phyloP scores from a whole-genome alignment of 2,797 vertebrate species.

The Sebastes iracundus region DNA sequence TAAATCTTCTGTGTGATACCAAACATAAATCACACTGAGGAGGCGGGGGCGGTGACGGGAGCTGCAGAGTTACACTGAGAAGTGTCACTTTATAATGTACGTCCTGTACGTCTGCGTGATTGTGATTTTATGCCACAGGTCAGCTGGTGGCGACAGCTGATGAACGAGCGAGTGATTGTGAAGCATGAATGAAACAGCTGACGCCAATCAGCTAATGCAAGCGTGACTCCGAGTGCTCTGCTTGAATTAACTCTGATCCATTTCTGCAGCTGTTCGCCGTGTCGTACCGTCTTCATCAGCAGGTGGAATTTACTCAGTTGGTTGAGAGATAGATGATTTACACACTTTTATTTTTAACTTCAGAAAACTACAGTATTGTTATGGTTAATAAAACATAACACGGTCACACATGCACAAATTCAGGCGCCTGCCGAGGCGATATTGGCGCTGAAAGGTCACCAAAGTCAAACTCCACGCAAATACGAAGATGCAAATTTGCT shows the following conservation, averaged over 20 bases:
- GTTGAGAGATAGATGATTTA: not conserved
- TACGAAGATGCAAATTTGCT: too few species aligned
- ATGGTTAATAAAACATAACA: too few species aligned
- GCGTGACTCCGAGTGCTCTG: not conserved
- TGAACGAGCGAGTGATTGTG: not conserved
- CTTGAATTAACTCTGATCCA: not conserved
- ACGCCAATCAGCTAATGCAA: constrained; percentile 19
- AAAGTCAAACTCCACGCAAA: too few species aligned
- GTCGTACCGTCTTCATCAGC: not conserved
- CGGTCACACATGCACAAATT: too few species aligned
- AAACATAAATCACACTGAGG: not conserved
- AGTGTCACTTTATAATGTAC: not conserved
- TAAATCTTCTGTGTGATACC: not conserved
- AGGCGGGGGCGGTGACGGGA: not conserved
- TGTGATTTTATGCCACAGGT: not conserved
- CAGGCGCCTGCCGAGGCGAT: too few species aligned
- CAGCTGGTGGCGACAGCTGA: not conserved
- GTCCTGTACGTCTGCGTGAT: not conserved
- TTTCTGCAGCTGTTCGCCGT: not conserved
- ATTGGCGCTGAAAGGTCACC: too few species aligned
- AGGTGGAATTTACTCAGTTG: not conserved
- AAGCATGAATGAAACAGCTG: not conserved
- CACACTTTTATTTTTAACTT: not conserved
- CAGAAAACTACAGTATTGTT: not conserved
- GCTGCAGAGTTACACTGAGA: not conserved